Evolutionary conservation across 2,113 vertebrate genomes (phyloP), one percentile per base, ranked within the genome.

Genomic region (Sylvietta virens): DNA sequence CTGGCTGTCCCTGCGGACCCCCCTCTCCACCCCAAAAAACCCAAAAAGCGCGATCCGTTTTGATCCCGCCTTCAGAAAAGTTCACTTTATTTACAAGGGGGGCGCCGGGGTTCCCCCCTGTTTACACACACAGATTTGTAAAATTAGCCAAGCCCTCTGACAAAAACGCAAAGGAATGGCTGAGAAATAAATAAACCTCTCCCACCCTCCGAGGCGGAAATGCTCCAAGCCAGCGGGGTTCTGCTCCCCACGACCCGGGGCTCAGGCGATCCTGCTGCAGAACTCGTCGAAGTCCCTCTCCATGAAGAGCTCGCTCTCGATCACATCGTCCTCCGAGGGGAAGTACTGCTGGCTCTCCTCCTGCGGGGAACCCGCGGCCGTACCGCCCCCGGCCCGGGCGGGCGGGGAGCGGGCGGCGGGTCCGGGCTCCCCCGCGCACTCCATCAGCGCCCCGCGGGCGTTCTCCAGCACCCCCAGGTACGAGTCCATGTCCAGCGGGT

Each of bases 291-390:
- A 99, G 98, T 99, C 98, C 73, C 96, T 98, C 91, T 98, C 98
- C 98, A 99, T 99, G 97, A 99, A 99, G 74, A 98, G 97, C 82
- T 99, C 98, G 72, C 98, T 99, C 94, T 98, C 97, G 47, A 98
- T 95, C 77, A 99, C 96, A 89, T 99, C 98, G 82, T 98, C 96
- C 87, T 99, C 98, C 3, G 98, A 99, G 18, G 98, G 98, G 79
- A 98, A 98, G 80, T 99, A 99, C 96, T 98, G 98, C 97, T 98
- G 95, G 91, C 98, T 99, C 81, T 98, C 98, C 91, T 99, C 98
- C 47, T 98, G 98, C 50, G 95, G 88, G 14, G 78, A 73, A 3
- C 62, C 56, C 30, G 47, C 74, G 39, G 94, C 89, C 13, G 85
- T 58, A 11, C 10, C 54, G 30, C 6, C 31, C 48, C 26, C n/a